Evolutionary conservation across 2,888 invertebrate genomes (phyloP).

Genomic region (Petrolisthes manimaculis): DNA sequence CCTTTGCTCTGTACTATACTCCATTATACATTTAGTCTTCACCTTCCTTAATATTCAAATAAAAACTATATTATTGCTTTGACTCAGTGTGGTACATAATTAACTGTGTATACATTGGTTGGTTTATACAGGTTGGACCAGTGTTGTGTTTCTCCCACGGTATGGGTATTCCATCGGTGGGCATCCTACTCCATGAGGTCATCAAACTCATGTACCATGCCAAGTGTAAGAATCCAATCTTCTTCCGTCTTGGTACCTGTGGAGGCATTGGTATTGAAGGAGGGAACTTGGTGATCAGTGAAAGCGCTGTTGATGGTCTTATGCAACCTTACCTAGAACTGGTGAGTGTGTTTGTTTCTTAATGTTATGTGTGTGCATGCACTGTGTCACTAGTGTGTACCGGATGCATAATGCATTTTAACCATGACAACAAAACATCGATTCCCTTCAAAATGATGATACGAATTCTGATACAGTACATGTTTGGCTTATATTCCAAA

Average conservation of each 20-base stretch:
- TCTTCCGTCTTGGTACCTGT: constrained; percentile 93
- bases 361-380: neutral
- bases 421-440: no score
- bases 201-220: constrained; percentile 97
- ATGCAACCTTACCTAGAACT: constrained; percentile 85
- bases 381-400: neutral
- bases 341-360: constrained; percentile 74
- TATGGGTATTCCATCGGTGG: constrained; percentile 97
- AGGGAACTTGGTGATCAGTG: constrained; percentile 93
- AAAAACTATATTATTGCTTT: neutral
- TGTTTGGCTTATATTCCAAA: no score
- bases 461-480: no score
- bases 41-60: neutral
- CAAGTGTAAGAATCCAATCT: constrained; percentile 86
- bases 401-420: neutral
- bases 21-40: neutral
- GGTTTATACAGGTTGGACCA: constrained; percentile 76
- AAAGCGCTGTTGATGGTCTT: constrained; percentile 90
- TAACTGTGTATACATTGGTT: constrained; percentile 66
- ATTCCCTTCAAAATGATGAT: no score
- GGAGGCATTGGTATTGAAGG: constrained; percentile 93
- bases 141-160: constrained; percentile 99
- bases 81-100: neutral
- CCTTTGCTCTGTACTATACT: no score
- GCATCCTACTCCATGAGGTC: constrained; percentile 94